Base-by-base conservation (phyloP, 2,888 invertebrate species). In the Rosalia funebris region DNA sequence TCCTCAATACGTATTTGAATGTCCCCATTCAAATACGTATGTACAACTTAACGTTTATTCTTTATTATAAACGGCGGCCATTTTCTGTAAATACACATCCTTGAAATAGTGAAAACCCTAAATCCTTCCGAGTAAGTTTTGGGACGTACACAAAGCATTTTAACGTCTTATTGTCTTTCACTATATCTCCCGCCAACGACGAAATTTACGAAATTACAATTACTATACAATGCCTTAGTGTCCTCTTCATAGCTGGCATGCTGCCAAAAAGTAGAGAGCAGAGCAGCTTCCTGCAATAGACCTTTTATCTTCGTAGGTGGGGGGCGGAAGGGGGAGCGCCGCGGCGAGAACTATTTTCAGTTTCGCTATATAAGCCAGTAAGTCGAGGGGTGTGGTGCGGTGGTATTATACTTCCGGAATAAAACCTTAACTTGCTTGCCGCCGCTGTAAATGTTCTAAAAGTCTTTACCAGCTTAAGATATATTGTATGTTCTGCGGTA, bases 381-480 rank as follows among this genome's bases (percentile, higher is more conserved):
- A 57, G 53, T 62, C 50, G 57, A 48, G 53, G 53, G 53, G 54
- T 57, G 55, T 55, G 58, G 47, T 52, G 20, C 50, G 44, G 39
- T 19, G 53, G 44, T 46, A 63, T 68, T 65, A 62, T 45, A 58
- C 59, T 63, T 63, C 62, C 54, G 57, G 62, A 62, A 65, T 68
- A 63, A 68, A 63, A 62, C 58, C 63, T 56, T 57, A 58, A 65
- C 50, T 50, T 20, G 50, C 50, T 31, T 17, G 36, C 45, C 15
- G 25, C 47, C n/a, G 34, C 5, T 34, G 19, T n/a, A 20, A n/a
- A 15, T 53, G 52, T 31, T 53, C 52, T 32, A 14, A 39, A 42
- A 42, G 52, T 42, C 41, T 52, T 42, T 53, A 53, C 32, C 25
- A 31, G 37, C 42, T 53, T 42, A 42, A 42, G 52, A 53, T 53